Evolutionary conservation across 2,113 vertebrate genomes (phyloP).

Genomic region (Micromys minutus): DNA sequence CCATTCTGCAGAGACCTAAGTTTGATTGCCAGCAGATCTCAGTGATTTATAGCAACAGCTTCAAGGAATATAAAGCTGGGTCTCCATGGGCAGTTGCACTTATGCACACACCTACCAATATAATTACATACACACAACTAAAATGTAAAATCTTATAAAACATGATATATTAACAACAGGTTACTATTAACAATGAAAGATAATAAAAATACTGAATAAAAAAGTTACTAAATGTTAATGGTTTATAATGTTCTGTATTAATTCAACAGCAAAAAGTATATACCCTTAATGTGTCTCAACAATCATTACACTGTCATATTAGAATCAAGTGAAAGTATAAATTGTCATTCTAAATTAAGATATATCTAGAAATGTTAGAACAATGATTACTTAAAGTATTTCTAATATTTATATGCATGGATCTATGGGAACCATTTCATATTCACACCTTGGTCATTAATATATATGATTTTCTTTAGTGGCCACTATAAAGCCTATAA

Average conservation of each 20-base stretch:
- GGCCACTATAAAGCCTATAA: neutral
- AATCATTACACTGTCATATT: neutral
- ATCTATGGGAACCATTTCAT: neutral
- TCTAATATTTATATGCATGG: too few relatives aligned
- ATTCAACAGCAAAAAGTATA: neutral
- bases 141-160: neutral
- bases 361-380: neutral
- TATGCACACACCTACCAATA: rapidly evolving
- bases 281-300: neutral
- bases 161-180: neutral
- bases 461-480: too few relatives aligned
- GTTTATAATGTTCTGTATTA: neutral
- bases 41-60: neutral
- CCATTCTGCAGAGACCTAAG: neutral
- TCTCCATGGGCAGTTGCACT: neutral
- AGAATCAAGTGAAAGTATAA: neutral
- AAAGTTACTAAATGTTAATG: neutral
- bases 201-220: neutral
- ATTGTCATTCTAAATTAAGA: neutral
- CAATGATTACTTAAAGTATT: neutral
- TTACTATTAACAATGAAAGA: neutral
- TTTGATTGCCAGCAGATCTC: neutral
- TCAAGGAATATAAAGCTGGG: neutral
- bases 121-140: neutral
- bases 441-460: neutral